Conservation (phyloP, 2,797 vertebrate genomes). For the Orestias chungarensis region DNA sequence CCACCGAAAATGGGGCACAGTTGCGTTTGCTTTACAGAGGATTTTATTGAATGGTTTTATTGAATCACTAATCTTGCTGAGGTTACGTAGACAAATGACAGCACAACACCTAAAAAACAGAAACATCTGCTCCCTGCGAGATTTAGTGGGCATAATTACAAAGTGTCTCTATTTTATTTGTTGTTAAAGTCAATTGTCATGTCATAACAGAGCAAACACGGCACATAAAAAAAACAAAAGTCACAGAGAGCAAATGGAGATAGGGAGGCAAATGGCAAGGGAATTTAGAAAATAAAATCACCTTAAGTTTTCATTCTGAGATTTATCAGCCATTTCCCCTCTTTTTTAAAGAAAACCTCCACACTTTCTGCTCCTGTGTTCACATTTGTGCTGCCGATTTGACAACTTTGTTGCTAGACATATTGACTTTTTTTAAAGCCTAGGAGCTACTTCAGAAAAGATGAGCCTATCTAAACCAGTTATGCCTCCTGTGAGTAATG, state of each 20-base stretch:
- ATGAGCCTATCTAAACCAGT: slow-evolving; percentile 4
- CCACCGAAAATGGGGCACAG: slow-evolving; percentile 19
- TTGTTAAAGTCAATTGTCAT: slow-evolving; percentile 59
- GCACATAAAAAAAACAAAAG: slow-evolving; percentile 42
- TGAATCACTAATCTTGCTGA: slow-evolving; percentile 48
- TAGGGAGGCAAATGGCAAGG: background rate
- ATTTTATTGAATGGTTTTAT: slow-evolving; percentile 53
- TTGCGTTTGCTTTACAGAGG: slow-evolving; percentile 46
- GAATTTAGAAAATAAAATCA: background rate
- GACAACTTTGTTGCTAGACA: background rate
- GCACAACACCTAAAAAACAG: slow-evolving; percentile 32
- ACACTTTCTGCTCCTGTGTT: background rate
- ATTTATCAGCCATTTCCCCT: background rate
- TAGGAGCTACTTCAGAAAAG: background rate
- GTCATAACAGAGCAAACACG: slow-evolving; percentile 62
- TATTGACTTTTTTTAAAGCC: slow-evolving; percentile 1
- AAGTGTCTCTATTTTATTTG: slow-evolving; percentile 60
- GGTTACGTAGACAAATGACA: slow-evolving; percentile 59
- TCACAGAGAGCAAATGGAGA: slow-evolving; percentile 2
- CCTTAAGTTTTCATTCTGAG: background rate
- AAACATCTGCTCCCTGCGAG: slow-evolving; percentile 51
- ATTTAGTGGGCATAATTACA: slow-evolving; percentile 52
- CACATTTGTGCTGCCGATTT: background rate
- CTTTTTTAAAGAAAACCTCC: background rate
- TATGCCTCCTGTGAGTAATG: background rate